Conservation (phyloP, 1,140 invertebrate species). For the Paralvinella palmiformis region DNA sequence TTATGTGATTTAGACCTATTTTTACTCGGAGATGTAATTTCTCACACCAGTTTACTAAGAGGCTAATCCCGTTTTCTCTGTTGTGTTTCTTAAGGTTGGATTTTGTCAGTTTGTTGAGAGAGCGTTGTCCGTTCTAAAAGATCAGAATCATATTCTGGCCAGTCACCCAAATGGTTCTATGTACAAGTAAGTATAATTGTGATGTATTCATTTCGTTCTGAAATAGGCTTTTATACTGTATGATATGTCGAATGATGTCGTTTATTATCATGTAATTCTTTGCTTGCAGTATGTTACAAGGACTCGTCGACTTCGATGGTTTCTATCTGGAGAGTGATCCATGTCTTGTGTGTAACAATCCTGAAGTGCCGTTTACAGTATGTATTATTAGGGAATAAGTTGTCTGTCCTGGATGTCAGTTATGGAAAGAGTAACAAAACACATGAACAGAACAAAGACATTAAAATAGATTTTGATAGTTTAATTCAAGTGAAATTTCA, state of each 20-base stretch:
- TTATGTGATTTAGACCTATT: no score
- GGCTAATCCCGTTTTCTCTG: no score
- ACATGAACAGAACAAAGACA: no score
- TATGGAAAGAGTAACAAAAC: no score
- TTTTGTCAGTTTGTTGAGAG: conserved; percentile 63
- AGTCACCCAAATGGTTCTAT: conserved; percentile 82
- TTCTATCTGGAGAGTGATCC: conserved; percentile 95
- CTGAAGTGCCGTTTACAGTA: conserved; percentile 83
- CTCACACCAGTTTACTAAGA: no score
- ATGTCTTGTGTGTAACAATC: conserved; percentile 94
- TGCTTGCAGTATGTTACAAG: conserved; percentile 63
- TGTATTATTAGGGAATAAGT: no score
- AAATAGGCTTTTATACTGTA: background rate
- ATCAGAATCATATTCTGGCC: conserved; percentile 79
- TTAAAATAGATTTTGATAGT: no score
- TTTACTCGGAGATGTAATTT: no score
- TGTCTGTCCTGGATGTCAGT: no score
- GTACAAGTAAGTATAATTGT: conserved; percentile 60
- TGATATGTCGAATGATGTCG: background rate
- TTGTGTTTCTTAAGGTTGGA: no score
- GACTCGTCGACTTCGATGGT: conserved; percentile 89
- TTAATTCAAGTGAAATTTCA: no score
- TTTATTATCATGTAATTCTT: background rate
- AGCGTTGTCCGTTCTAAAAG: conserved; percentile 74
- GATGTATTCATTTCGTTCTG: background rate